These are phyloP conservation scores for Drosophila suboccidentalis DNA, from an alignment of 2,888 invertebrate species.

Conservation along the genomic window DNA sequence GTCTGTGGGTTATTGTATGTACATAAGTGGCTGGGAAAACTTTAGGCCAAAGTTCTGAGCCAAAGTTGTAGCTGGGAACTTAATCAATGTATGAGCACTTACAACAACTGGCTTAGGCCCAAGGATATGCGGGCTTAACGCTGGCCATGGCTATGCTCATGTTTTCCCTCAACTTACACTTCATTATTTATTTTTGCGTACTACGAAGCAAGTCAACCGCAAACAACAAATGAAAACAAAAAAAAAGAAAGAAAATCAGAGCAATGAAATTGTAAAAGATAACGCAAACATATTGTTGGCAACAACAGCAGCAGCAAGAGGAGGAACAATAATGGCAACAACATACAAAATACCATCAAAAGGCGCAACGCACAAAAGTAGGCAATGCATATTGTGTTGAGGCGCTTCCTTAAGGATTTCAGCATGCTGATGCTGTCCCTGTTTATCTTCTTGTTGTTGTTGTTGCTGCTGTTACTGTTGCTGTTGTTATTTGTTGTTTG, in stretches of 20 bases:
- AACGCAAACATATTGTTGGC: slow-evolving; percentile 79
- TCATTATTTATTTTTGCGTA: slow-evolving; percentile 73
- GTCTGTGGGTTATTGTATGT: slow-evolving; percentile 57
- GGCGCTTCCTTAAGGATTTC: slow-evolving; percentile 43
- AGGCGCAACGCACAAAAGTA: slow-evolving; percentile 65
- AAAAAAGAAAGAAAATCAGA: slow-evolving; percentile 24
- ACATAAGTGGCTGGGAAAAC: slow-evolving; percentile 73
- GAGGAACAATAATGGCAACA: slow-evolving; percentile 22
- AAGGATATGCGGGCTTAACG: slow-evolving; percentile 35
- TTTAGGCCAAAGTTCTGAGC: slow-evolving; percentile 61
- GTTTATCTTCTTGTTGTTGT: background rate
- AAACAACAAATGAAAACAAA: no score
- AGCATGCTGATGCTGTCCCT: slow-evolving; percentile 1
- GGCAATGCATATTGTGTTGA: slow-evolving; percentile 56
- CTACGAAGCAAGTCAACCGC: slow-evolving; percentile 11
- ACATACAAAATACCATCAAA: slow-evolving; percentile 19
- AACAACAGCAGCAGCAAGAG: slow-evolving; percentile 40
- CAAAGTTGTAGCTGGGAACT: slow-evolving; percentile 57
- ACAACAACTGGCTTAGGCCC: slow-evolving; percentile 60
- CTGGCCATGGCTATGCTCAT: slow-evolving; percentile 26
- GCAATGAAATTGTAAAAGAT: slow-evolving; percentile 78
- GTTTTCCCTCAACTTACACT: slow-evolving; percentile 59
- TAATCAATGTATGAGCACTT: slow-evolving; percentile 76
- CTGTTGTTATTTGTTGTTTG: slow-evolving; percentile 41
- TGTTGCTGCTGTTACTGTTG: slow-evolving; percentile 40